phyloP scores from a whole-genome alignment of 1,140 invertebrate genomes.

The Drosophila baimaii region DNA sequence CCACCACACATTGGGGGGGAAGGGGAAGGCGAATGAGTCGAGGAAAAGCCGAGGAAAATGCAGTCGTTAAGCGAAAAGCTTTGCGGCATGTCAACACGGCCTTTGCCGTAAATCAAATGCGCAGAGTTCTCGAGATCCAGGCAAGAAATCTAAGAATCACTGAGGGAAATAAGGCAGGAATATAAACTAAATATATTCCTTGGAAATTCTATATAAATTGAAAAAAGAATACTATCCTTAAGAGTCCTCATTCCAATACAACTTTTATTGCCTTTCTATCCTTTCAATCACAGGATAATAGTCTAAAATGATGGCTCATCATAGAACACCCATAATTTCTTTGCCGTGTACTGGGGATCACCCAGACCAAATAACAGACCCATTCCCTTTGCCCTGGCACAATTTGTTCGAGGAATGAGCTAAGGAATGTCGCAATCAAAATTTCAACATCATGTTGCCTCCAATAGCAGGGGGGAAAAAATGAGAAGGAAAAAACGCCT shows the following conservation, averaged over 20 bases:
- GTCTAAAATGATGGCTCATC: too few species aligned
- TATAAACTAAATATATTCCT: too few species aligned
- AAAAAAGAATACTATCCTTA: too few species aligned
- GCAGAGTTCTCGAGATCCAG: slow-evolving; percentile 25
- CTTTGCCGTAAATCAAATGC: slow-evolving; percentile 80
- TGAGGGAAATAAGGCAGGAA: not conserved
- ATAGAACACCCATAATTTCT: not conserved
- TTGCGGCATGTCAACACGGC: slow-evolving; percentile 74
- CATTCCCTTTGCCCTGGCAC: slow-evolving; percentile 50
- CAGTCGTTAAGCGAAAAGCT: slow-evolving; percentile 69
- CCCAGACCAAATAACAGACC: slow-evolving; percentile 32
- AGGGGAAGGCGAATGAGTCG: not conserved
- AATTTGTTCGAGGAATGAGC: slow-evolving; percentile 65
- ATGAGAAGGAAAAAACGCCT: slow-evolving; percentile 4
- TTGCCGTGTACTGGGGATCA: slow-evolving; percentile 27
- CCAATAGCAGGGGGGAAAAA: slow-evolving; percentile 11
- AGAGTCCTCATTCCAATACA: too few species aligned
- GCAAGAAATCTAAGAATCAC: not conserved
- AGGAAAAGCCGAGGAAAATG: slow-evolving; percentile 37
- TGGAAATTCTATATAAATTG: not conserved
- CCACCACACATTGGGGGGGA: slow-evolving; percentile 24
- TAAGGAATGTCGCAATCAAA: slow-evolving; percentile 80
- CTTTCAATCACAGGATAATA: too few species aligned
- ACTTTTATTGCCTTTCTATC: too few species aligned
- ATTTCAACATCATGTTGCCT: slow-evolving; percentile 78